Conservation (phyloP, 2,797 vertebrate genomes). For the Enteromius mattozi region DNA sequence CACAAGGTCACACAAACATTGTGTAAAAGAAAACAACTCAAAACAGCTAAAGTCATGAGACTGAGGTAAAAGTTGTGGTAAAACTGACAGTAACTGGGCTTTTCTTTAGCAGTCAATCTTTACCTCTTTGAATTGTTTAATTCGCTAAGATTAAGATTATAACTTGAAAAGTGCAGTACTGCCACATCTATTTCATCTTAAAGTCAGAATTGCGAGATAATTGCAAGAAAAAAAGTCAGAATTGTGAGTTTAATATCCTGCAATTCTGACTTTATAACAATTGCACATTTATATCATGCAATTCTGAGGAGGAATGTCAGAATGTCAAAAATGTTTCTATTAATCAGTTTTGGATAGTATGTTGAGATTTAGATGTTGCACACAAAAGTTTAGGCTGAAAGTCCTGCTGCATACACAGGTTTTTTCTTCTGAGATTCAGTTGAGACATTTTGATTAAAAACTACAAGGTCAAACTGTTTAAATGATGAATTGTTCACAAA, state of each 20-base stretch:
- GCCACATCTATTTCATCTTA: too few species aligned
- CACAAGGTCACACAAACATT: background rate
- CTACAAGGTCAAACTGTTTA: background rate
- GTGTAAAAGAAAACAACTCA: background rate
- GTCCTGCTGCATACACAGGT: background rate
- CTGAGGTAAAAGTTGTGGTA: background rate
- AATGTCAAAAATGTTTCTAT: too few species aligned
- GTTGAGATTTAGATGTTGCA: background rate
- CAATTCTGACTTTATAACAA: too few species aligned
- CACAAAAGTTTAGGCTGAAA: background rate
- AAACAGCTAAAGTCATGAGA: too few species aligned
- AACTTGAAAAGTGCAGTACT: too few species aligned
- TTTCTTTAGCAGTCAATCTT: background rate
- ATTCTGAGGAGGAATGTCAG: too few species aligned
- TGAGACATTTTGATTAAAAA: background rate
- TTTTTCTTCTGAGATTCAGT: background rate
- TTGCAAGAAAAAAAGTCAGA: too few species aligned
- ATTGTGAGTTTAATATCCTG: too few species aligned
- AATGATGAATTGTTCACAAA: background rate
- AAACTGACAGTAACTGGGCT: background rate
- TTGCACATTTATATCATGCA: too few species aligned
- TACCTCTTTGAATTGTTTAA: background rate
- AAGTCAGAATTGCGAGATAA: too few species aligned
- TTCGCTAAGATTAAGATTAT: too few species aligned
- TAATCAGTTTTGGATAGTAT: too few species aligned